Evolutionary conservation across 2,113 vertebrate species (phyloP).

Genomic region (Pelusios castaneus): DNA sequence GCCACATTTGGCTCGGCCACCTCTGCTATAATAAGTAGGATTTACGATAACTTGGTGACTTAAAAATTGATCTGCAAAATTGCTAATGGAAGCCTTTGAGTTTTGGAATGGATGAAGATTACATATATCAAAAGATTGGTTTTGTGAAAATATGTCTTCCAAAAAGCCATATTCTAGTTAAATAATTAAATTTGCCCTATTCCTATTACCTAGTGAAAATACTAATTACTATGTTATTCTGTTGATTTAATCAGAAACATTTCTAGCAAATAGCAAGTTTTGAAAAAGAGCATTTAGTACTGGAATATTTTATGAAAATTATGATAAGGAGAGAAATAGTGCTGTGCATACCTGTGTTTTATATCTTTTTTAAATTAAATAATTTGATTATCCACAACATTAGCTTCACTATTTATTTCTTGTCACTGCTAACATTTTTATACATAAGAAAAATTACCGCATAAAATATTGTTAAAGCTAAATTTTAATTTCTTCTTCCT

Average conservation of each 20-base stretch:
- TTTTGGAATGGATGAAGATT: background rate
- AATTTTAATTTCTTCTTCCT: conserved; percentile 57
- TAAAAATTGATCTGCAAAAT: background rate
- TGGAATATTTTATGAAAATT: background rate
- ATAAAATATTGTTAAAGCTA: background rate
- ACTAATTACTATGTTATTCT: background rate
- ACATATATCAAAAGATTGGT: background rate
- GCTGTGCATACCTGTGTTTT: background rate
- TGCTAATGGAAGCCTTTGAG: background rate
- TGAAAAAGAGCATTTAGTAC: background rate
- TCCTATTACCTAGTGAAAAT: background rate
- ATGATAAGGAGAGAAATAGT: background rate
- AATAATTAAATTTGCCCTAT: background rate
- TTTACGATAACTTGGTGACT: background rate
- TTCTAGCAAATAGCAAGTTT: background rate
- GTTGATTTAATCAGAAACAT: background rate
- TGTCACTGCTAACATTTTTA: background rate
- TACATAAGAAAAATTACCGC: background rate
- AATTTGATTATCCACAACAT: background rate
- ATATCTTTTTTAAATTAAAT: background rate
- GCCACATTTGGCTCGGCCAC: no score
- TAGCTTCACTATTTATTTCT: background rate
- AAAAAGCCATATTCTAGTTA: background rate
- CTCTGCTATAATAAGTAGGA: background rate
- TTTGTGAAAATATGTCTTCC: background rate